Base-by-base conservation (phyloP, 2,888 invertebrate species). In the Drosophila fulvimacula region DNA sequence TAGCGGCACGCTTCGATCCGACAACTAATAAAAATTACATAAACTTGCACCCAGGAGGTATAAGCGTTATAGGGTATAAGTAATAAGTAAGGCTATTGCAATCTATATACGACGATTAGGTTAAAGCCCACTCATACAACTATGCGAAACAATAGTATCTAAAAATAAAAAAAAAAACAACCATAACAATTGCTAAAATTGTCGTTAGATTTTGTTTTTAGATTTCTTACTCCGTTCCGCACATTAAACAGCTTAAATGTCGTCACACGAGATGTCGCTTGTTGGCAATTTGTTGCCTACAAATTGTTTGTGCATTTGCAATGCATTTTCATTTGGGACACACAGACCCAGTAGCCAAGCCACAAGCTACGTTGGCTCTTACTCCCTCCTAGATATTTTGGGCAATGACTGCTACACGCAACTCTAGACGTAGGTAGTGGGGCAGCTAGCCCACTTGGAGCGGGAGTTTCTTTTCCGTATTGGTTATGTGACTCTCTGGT, bases 161-260 rank as follows among this genome's bases (percentile, higher is more conserved):
- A 13, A 44, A 41, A 44, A 52, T 3, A 36, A 13, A n/a, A 3
- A 27, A 30, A 39, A 48, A 51, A 39, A n/a, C 7, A n/a, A n/a
- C 32, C 19, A 48, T 48, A 53, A 55, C 15, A 44, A 46, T 67
- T 52, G 36, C 24, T 21, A 52, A 39, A 58, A 57, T 67, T 52
- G 48, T 74, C 39, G 48, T 73, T 59, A 63, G 51, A 58, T 69
- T 62, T 65, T 49, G 49, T 34, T 79, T 68, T 49, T 46, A 68
- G 69, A 62, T 68, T 66, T 49, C 64, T 66, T 65, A 48, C 57
- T 44, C 52, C 63, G 84, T 84, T 84, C 87, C 87, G 69, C 55
- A 66, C 71, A 80, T 79, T 84, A 82, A 75, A 69, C 78, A 52
- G 58, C 49, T 53, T 86, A 84, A 84, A 66, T 62, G 61, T 48